phyloP scores from a whole-genome alignment of 2,888 invertebrate species.

The Neelides folsomi region DNA sequence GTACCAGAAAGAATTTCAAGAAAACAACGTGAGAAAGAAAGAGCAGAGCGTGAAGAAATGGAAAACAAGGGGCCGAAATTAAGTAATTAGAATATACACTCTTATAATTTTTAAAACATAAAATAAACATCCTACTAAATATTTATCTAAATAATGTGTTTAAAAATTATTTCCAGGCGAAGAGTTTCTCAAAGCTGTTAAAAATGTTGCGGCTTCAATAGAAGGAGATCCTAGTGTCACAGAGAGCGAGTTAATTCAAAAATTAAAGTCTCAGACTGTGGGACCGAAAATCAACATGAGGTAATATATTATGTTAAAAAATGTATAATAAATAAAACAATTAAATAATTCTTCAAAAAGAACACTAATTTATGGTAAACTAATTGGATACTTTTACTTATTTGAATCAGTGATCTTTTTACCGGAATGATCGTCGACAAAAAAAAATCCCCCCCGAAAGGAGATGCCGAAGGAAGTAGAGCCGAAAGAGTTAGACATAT shows the following conservation, averaged over 20 bases:
- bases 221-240: conserved; percentile 55
- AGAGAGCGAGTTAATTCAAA: conserved; percentile 58
- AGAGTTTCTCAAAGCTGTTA: conserved; percentile 45
- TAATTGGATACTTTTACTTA: conserved; percentile 21
- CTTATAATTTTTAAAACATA: no score
- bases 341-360: no score
- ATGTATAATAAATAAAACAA: no score
- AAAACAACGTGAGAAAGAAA: no score
- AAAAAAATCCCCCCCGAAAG: neutral
- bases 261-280: conserved; percentile 39
- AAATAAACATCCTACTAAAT: no score
- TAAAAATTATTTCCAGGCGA: conserved; percentile 10
- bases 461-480: conserved; percentile 15
- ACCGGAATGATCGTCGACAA: conserved; percentile 63
- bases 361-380: no score
- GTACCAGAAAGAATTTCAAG: neutral
- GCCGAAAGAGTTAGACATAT: conserved; percentile 24
- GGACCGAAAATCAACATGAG: conserved; percentile 19
- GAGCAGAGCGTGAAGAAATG: neutral
- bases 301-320: conserved; percentile 12
- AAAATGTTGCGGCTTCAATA: conserved; percentile 54
- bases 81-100: neutral
- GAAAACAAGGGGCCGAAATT: neutral
- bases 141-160: no score
- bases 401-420: conserved; percentile 50